Evolutionary conservation across 2,113 vertebrate genomes (phyloP).

Genomic region (Anoura caudifer): DNA sequence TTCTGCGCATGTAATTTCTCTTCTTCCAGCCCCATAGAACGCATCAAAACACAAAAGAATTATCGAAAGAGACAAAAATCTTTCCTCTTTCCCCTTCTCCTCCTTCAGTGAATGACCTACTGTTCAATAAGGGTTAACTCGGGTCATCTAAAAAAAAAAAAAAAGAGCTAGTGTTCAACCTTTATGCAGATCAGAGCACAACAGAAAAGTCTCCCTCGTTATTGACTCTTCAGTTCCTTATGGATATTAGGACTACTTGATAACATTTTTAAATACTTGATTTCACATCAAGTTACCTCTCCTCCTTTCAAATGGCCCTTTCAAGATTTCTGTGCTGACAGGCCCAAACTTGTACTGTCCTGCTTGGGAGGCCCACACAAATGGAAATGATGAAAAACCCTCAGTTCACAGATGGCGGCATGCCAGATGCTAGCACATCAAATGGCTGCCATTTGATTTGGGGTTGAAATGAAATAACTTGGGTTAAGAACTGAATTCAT

Average conservation of each 20-base stretch:
- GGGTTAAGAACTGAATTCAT: neutral
- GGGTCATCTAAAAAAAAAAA: neutral
- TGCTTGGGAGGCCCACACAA: constrained; percentile 63
- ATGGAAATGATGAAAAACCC: constrained; percentile 11
- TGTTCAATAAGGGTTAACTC: constrained; percentile 28
- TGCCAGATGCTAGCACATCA: constrained; percentile 45
- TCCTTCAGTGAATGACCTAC: constrained; percentile 6
- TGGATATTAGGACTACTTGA: neutral
- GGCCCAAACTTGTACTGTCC: neutral
- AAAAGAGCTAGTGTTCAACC: neutral
- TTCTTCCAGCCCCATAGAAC: neutral
- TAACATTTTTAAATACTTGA: constrained; percentile 50
- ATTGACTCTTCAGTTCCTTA: neutral
- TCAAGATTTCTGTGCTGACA: constrained; percentile 39
- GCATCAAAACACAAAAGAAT: constrained; percentile 15
- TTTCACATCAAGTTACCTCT: constrained; percentile 41
- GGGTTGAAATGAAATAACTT: neutral
- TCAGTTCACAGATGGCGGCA: constrained; percentile 6
- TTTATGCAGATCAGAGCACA: neutral
- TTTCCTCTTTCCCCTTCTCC: neutral
- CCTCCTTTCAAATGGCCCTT: constrained; percentile 41
- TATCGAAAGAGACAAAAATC: neutral
- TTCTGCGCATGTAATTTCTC: neutral
- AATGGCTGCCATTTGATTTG: neutral
- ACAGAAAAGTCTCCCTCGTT: neutral